A percentile compares a stretch with the other conserved stretches of the same genome.
These are phyloP conservation scores for Cherax quadricarinatus DNA, from an alignment of 1,140 invertebrate species.

Conservation along the genomic window DNA sequence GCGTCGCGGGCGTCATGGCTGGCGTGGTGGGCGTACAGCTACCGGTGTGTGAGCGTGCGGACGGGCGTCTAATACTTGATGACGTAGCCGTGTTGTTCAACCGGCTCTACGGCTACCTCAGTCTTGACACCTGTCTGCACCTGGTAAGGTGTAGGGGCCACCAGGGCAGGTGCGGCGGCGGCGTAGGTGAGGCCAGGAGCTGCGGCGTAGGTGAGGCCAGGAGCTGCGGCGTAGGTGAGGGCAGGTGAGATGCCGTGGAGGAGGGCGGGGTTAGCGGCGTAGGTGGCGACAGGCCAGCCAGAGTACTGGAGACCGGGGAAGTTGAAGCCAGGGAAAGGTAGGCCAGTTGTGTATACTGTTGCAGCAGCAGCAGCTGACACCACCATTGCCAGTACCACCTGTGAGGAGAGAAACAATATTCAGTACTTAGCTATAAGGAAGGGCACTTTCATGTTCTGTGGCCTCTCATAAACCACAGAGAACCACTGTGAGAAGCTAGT, in stretches of 20 bases:
- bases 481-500: too few relatives aligned
- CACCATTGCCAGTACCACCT: constrained; percentile 24
- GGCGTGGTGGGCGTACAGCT: constrained; percentile 9
- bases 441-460: neutral
- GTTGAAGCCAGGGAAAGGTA: neutral
- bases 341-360: constrained; percentile 1
- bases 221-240: neutral
- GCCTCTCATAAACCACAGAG: too few relatives aligned
- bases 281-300: neutral
- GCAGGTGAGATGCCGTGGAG: neutral
- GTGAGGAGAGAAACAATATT: neutral
- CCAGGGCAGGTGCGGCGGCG: constrained; percentile 10
- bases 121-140: constrained; percentile 17
- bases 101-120: constrained; percentile 34
- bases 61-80: constrained; percentile 37
- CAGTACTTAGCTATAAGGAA: neutral
- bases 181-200: neutral
- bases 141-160: constrained; percentile 27
- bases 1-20: neutral
- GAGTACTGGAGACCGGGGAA: neutral
- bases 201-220: neutral
- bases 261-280: neutral
- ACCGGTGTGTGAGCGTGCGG: too few relatives aligned
- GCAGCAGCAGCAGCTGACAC: constrained; percentile 7
- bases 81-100: constrained; percentile 54